These are phyloP conservation scores for Manis crassicaudata DNA, from an alignment of 2,797 vertebrate genomes.

Conservation along the genomic window DNA sequence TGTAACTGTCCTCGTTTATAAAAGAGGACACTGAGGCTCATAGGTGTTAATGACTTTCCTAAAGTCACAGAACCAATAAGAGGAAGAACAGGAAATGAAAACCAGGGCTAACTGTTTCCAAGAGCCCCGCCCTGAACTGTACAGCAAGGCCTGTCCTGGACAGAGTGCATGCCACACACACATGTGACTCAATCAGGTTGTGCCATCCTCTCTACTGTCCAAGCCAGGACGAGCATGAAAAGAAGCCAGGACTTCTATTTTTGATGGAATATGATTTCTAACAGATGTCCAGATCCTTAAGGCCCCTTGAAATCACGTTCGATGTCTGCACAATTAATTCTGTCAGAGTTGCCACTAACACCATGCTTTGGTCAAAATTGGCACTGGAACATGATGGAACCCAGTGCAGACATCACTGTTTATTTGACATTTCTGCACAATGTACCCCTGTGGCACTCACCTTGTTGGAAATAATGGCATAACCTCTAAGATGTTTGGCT, in stretches of 20 bases:
- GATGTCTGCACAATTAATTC: not conserved
- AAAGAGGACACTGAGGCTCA: not conserved
- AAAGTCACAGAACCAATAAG: not conserved
- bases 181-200: fast-evolving
- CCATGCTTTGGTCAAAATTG: not conserved
- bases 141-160: fast-evolving
- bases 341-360: too few species aligned
- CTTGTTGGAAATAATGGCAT: not conserved
- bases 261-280: not conserved
- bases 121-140: not conserved
- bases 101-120: fast-evolving
- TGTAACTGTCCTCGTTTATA: not conserved
- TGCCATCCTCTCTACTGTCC: not conserved
- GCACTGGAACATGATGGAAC: not conserved
- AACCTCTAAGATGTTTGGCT: not conserved
- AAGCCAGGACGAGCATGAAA: not conserved
- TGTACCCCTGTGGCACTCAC: not conserved
- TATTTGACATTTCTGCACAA: not conserved
- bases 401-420: not conserved
- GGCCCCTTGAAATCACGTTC: not conserved
- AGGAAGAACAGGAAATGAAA: not conserved
- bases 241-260: not conserved
- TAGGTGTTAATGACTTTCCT: not conserved
- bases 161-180: too few species aligned
- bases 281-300: not conserved